Conservation (phyloP, 1,140 invertebrate genomes). For the Colletes gigas region DNA sequence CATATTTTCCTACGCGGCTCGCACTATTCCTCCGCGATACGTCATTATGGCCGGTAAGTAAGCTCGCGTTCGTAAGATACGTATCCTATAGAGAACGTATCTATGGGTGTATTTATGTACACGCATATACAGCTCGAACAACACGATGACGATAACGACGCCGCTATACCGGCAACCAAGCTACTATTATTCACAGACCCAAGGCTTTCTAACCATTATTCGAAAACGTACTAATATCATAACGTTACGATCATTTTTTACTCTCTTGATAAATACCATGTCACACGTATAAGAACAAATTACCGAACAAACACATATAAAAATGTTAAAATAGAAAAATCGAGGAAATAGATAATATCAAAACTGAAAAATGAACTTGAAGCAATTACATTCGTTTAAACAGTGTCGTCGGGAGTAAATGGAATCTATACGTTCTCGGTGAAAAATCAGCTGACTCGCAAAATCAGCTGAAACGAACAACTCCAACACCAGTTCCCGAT, state of each 20-base stretch:
- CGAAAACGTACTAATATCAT: background rate
- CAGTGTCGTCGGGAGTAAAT: background rate
- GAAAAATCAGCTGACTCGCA: conserved; percentile 47
- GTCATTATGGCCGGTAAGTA: too few relatives aligned
- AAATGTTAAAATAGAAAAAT: too few relatives aligned
- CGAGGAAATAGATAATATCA: background rate
- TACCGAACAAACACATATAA: too few relatives aligned
- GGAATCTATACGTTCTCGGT: background rate
- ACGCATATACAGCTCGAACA: too few relatives aligned
- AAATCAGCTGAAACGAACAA: conserved; percentile 49
- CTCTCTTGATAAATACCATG: background rate
- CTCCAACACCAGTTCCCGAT: background rate
- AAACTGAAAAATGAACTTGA: background rate
- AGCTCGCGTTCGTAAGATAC: too few relatives aligned
- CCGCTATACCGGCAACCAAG: background rate
- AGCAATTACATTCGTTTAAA: too few relatives aligned
- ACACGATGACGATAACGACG: background rate
- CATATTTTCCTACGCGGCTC: too few relatives aligned
- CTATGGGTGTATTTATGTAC: too few relatives aligned
- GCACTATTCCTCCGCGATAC: too few relatives aligned
- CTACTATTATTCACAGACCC: background rate
- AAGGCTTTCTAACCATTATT: background rate
- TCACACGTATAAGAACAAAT: background rate
- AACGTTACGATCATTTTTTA: background rate
- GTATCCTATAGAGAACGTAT: too few relatives aligned